These are phyloP conservation scores for Saxidomus purpurata DNA, from an alignment of 1,140 invertebrate species.

Conservation along the genomic window DNA sequence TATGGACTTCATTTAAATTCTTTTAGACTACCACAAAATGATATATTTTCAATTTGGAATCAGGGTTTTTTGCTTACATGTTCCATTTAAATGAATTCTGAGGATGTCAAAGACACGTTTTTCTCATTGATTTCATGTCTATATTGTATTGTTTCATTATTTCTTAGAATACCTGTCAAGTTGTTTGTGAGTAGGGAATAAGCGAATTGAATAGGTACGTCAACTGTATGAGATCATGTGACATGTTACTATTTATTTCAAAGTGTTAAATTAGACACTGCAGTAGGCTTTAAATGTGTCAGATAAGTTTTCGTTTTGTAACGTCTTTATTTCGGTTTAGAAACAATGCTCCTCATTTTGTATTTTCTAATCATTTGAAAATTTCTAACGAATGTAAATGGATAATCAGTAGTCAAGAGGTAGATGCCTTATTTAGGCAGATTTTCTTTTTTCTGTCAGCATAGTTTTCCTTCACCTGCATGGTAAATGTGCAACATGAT, in stretches of 20 bases:
- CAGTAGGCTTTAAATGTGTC: conserved; percentile 25
- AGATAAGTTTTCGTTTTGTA: not conserved
- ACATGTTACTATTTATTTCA: conserved; percentile 27
- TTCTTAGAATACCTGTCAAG: conserved; percentile 55
- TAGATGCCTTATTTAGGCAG: conserved; percentile 6
- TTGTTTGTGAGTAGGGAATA: conserved; percentile 42
- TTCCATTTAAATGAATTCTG: not conserved
- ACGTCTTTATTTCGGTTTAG: not conserved
- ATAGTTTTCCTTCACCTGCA: not conserved
- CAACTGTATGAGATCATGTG: conserved; percentile 36
- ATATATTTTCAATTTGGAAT: not conserved
- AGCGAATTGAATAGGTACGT: conserved; percentile 7
- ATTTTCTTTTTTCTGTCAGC: not conserved
- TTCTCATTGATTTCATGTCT: not conserved
- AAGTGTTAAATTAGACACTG: not conserved
- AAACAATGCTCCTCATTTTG: not conserved
- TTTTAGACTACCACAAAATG: no score
- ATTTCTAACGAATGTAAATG: not conserved
- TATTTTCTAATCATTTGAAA: not conserved
- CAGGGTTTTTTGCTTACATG: not conserved
- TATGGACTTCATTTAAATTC: not conserved
- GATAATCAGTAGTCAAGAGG: not conserved
- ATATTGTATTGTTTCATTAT: conserved; percentile 28
- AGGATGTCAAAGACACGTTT: not conserved
- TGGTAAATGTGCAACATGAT: not conserved